Percentiles rank a stretch among this genome's conserved stretches.
phyloP scores from a whole-genome alignment of 1,140 invertebrate genomes.

The Armadillidium nasatum region DNA sequence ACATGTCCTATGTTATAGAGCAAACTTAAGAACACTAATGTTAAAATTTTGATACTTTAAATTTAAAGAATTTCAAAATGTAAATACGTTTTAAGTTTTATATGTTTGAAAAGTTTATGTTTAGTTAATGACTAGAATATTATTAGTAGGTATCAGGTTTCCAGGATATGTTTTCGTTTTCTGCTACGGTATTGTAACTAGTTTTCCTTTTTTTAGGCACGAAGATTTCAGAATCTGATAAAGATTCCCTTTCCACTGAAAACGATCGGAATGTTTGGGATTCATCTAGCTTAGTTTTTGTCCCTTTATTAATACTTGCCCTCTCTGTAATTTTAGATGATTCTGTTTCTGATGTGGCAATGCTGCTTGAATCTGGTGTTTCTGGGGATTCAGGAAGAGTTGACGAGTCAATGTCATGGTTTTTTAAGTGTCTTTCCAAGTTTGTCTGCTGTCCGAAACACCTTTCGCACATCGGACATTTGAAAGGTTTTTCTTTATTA shows the following conservation, averaged over 20 bases:
- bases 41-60: too few species aligned
- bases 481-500: constrained; percentile 90
- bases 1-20: too few species aligned
- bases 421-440: constrained; percentile 91
- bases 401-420: constrained; percentile 66
- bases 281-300: background rate
- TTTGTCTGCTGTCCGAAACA: constrained; percentile 99
- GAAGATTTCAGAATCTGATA: background rate
- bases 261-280: too few species aligned
- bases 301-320: background rate
- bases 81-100: too few species aligned
- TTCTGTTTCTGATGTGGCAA: background rate
- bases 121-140: too few species aligned
- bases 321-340: background rate
- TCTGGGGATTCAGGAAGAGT: constrained; percentile 21
- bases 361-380: background rate
- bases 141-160: too few species aligned
- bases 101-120: too few species aligned
- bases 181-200: background rate
- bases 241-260: background rate
- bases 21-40: too few species aligned
- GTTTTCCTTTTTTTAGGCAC: background rate
- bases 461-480: constrained; percentile 56
- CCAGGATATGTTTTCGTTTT: too few species aligned
- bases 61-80: too few species aligned